Evolutionary conservation across 2,797 vertebrate genomes (phyloP).

Genomic region (Sternarchorhynchus goeldii): DNA sequence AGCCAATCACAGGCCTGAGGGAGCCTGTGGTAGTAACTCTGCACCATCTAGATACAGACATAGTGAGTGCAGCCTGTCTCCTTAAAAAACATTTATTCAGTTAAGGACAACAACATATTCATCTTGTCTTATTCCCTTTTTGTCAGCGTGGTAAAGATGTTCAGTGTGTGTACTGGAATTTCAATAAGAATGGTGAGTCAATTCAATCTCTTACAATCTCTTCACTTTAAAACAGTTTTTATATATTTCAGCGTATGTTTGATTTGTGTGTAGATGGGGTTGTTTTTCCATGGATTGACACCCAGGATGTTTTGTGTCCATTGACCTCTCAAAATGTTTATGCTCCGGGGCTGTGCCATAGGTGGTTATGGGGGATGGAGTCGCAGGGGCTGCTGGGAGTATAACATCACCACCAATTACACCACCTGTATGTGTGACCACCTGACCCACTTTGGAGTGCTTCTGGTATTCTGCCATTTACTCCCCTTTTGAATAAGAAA

Average conservation of each 20-base stretch:
- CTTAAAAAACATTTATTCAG: neutral
- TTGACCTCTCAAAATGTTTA: neutral
- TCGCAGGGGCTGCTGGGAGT: slow-evolving; percentile 76
- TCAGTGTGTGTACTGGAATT: slow-evolving; percentile 88
- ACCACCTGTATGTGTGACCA: slow-evolving; percentile 89
- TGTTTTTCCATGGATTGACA: too few relatives aligned
- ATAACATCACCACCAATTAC: slow-evolving; percentile 75
- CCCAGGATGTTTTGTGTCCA: slow-evolving; percentile 14
- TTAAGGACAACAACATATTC: neutral
- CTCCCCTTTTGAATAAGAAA: neutral
- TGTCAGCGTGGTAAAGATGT: slow-evolving; percentile 70
- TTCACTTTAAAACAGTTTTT: neutral
- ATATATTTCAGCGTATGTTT: slow-evolving; percentile 1
- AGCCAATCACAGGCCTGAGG: slow-evolving; percentile 73
- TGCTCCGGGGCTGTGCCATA: slow-evolving; percentile 59
- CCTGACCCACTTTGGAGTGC: slow-evolving; percentile 92
- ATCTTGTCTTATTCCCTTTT: slow-evolving; percentile 46
- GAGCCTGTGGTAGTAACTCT: slow-evolving; percentile 81
- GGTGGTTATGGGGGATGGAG: slow-evolving; percentile 87
- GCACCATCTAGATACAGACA: slow-evolving; percentile 72
- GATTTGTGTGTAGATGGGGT: slow-evolving; percentile 18
- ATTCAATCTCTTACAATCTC: neutral
- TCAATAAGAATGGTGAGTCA: slow-evolving; percentile 76
- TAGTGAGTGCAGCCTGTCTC: slow-evolving; percentile 64
- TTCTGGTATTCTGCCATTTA: slow-evolving; percentile 76